Evolutionary conservation across 1,140 invertebrate genomes (phyloP), one percentile per base, ranked within the genome.

Genomic region (Microplitis demolitor): DNA sequence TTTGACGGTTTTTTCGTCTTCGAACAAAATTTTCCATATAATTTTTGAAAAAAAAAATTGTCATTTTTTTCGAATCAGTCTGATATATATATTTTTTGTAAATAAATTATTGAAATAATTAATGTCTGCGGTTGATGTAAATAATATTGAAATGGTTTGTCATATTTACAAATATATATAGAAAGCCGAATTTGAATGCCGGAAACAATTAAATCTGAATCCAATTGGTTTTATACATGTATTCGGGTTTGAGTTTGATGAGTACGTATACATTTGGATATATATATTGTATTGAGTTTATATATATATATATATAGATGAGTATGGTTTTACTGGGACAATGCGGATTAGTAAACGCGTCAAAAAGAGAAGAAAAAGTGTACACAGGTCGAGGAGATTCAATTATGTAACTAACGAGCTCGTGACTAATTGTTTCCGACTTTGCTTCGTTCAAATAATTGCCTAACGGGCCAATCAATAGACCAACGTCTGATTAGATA

Each of bases 391-490:
- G 61, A 54, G 56, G 64, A 53, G 71, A 72, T 78, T 78, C 76
- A 80, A 82, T 83, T 78, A 78, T 71, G 62, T 71, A 67, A 53
- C 54, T 73, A 79, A 75, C 79, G 76, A 71, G 78, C 69, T 78
- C 76, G 75, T 69, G 76, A 77, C 76, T 79, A 84, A 84, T 85
- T 83, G 81, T 81, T 83, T 81, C 78, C 81, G 75, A 79, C 79
- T 83, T 76, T 76, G 75, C 75, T 80, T 80, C 76, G 78, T 78
- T 78, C 75, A 76, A 62, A 62, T 82, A 83, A 84, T 82, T 80
- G 79, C 58, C 63, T 67, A 54, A 31, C 31, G 33, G 66, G 66
- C 51, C 39, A 67, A 67, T 67, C 66, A 54, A 67, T 67, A 50
- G 53, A 50, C 39, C 66, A 35, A 24, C 14, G 45, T 53, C 56